Evolutionary conservation across 2,113 vertebrate genomes (phyloP), one percentile per base, ranked within the genome.

Genomic region (Vulpes ferrilata): DNA sequence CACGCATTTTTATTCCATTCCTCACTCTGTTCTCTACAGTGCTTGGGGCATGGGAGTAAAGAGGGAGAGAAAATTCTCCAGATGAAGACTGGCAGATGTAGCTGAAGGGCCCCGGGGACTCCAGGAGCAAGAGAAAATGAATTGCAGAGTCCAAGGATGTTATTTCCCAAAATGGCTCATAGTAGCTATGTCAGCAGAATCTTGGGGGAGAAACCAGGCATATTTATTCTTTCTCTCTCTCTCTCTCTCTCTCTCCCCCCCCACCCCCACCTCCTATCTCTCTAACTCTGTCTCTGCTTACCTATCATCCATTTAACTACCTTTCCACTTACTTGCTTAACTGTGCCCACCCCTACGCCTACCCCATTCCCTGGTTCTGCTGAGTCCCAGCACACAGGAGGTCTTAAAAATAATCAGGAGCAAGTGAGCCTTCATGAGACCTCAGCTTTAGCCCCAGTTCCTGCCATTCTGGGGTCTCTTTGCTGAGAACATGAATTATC

Each of bases 401-500:
- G 96, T 98, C 94, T 35, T 35, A 35, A 35, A 35, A 35, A 92
- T 97, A 98, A 98, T 98, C 97, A 98, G 97, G 95, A 98, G 98
- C 98, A 98, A 98, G 98, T 98, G 98, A 98, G 86, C 98, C 96
- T 98, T 98, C 93, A 79, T 97, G 89, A 95, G 82, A 98, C 97
- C 98, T 96, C 82, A 91, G 90, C 90, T 59, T 86, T 97, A 97
- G 95, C 96, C 93, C 71, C 86, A 57, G 78, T 97, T 95, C 59
- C 89, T 97, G 95, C 80, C 90, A 97, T 95, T 97, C 83, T 87
- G 71, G 82, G 51, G 83, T 95, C 57, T 96, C 95, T 93, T 97
- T 95, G 87, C 73, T 94, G 71, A 96, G 94, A 94, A 92, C 93
- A 97, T 93, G 88, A 98, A 98, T 98, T 95, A 97, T 92, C 0